phyloP scores from a whole-genome alignment of 2,113 vertebrate species.

The Girardinichthys multiradiatus region DNA sequence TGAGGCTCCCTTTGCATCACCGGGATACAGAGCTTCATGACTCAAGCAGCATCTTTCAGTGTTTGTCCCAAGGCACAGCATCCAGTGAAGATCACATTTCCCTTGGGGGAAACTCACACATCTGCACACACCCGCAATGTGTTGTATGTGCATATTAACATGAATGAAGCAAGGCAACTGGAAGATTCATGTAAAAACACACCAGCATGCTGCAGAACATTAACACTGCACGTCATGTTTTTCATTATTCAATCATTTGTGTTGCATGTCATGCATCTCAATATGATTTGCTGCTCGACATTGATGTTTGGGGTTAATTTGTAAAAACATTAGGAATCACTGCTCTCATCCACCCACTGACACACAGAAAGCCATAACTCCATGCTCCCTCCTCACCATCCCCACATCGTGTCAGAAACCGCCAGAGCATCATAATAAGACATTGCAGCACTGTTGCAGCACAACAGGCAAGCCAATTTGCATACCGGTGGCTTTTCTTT shows the following conservation, averaged over 20 bases:
- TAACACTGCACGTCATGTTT: conserved; percentile 2
- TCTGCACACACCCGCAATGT: conserved; percentile 12
- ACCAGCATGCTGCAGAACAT: conserved; percentile 52
- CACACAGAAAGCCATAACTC: conserved; percentile 34
- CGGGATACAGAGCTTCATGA: background rate
- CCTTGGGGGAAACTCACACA: conserved; percentile 22
- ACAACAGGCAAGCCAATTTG: conserved; percentile 34
- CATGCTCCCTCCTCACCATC: conserved; percentile 28
- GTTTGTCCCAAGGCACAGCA: conserved; percentile 21
- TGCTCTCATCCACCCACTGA: conserved; percentile 41
- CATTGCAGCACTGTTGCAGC: conserved; percentile 57
- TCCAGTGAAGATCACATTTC: conserved; percentile 23
- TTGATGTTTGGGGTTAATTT: background rate
- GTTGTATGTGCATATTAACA: conserved; percentile 16
- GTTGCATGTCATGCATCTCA: background rate
- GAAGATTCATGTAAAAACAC: conserved; percentile 26
- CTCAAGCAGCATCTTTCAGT: conserved; percentile 5
- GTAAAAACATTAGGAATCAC: conserved; percentile 69
- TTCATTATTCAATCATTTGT: background rate
- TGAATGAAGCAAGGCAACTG: conserved; percentile 30
- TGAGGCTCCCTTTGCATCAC: background rate
- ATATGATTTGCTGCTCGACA: conserved; percentile 25
- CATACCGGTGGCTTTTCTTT: conserved; percentile 7
- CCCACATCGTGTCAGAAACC: conserved; percentile 26
- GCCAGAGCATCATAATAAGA: conserved; percentile 23